Evolutionary conservation across 2,888 invertebrate genomes (phyloP), one percentile per base, ranked within the genome.

Genomic region (Andrena fulva): DNA sequence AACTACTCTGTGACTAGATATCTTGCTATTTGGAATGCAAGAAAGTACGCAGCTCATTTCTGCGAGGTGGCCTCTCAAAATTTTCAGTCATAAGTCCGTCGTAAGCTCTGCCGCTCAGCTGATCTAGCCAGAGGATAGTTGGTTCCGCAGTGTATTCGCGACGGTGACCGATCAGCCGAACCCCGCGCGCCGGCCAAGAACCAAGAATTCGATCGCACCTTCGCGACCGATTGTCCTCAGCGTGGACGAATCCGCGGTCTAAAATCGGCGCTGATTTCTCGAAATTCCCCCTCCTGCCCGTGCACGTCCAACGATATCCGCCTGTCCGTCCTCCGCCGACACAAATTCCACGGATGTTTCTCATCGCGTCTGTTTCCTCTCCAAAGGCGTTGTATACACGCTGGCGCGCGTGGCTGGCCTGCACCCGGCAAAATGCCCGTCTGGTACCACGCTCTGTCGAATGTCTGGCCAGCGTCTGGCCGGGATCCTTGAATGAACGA

Each of bases 401-500:
- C 50, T 59, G 68, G 74, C 73, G 60, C 69, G 80, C 74, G 64
- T 71, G 74, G 80, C 77, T 54, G 68, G 66, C 69, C 48, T 68
- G 85, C 64, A 72, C 74, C 79, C 80, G 84, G 79, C 86, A 81
- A 88, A 87, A 87, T 89, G 84, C 88, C 86, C 86, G 88, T 88
- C 87, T 87, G 69, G 86, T 89, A 87, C 83, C 83, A 88, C 86
- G 85, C 87, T 85, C 74, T 86, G 89, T 89, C 90, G 87, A 91
- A 88, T 88, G 92, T 92, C 92, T 92, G 91, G 90, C 81, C 69
- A 80, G 87, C 89, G 92, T 92, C 92, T 92, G 87, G 87, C 89
- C 77, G 85, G 87, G 90, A 92, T 92, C 92, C 92, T 92, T 92
- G 92, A 92, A 92, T 91, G 92, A 92, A 92, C 87, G 91, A 85